These are phyloP conservation scores for Ylistrum balloti DNA, from an alignment of 1,140 invertebrate genomes.

Conservation along the genomic window DNA sequence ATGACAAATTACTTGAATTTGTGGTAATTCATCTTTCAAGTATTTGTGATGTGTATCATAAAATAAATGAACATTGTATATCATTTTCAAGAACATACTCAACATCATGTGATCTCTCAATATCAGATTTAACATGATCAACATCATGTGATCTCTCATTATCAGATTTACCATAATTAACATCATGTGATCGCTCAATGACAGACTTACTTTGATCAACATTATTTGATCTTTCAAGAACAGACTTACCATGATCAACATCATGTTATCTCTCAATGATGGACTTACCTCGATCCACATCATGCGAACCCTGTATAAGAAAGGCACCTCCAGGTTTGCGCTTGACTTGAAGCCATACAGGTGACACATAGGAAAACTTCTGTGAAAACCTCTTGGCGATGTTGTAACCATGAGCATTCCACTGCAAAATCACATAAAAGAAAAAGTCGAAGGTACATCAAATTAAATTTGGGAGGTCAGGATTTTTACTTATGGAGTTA, in stretches of 20 bases:
- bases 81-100: too few relatives aligned
- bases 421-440: conserved; percentile 86
- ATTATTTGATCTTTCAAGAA: neutral
- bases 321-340: conserved; percentile 84
- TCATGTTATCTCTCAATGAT: too few relatives aligned
- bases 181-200: neutral
- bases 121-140: neutral
- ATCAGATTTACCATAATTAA: neutral
- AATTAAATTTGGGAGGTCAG: too few relatives aligned
- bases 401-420: conserved; percentile 97
- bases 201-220: neutral
- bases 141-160: neutral
- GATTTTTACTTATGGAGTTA: too few relatives aligned
- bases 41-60: too few relatives aligned
- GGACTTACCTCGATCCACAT: conserved; percentile 86
- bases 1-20: too few relatives aligned
- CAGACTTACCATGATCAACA: conserved; percentile 79
- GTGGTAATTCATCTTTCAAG: too few relatives aligned
- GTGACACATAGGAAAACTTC: conserved; percentile 95
- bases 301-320: conserved; percentile 84
- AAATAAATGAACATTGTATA: too few relatives aligned
- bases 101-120: neutral
- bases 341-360: conserved; percentile 95
- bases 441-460: neutral
- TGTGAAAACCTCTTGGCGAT: conserved; percentile 93